A percentile compares a stretch with the other conserved stretches of the same genome.
Conservation (phyloP, 2,797 vertebrate species). For the Cirrhinus mrigala region DNA sequence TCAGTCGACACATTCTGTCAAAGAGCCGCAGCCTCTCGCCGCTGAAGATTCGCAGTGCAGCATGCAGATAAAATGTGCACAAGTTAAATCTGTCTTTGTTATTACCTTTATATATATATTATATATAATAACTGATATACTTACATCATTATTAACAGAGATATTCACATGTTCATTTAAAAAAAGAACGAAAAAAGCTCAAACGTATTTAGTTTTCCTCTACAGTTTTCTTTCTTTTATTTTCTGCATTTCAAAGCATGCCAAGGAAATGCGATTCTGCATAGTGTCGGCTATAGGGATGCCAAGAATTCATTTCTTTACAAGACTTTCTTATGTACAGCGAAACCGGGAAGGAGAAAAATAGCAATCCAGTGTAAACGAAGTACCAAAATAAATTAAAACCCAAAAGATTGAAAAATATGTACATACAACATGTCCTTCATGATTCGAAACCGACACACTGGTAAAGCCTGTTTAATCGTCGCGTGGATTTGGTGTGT, state of each 20-base stretch:
- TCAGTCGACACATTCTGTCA: conserved; percentile 57
- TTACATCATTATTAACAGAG: conserved; percentile 62
- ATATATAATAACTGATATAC: conserved; percentile 62
- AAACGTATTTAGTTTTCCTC: conserved; percentile 69
- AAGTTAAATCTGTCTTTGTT: conserved; percentile 55
- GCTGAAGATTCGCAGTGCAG: conserved; percentile 74
- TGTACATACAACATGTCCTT: conserved; percentile 50
- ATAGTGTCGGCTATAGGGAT: conserved; percentile 85
- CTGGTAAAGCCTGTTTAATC: not conserved
- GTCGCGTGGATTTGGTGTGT: not conserved
- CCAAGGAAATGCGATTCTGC: conserved; percentile 81
- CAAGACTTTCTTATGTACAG: conserved; percentile 78
- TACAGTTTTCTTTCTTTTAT: conserved; percentile 73
- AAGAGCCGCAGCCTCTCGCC: conserved; percentile 64
- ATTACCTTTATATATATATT: conserved; percentile 54
- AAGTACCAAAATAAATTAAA: conserved; percentile 65
- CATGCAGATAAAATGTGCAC: conserved; percentile 78
- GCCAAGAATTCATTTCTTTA: conserved; percentile 76
- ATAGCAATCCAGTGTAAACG: conserved; percentile 78
- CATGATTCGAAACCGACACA: not conserved
- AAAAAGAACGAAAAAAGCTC: conserved; percentile 66
- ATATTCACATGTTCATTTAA: conserved; percentile 67
- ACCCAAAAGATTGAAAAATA: conserved; percentile 47
- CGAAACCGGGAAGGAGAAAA: conserved; percentile 63
- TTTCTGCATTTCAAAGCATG: conserved; percentile 85